Percentiles rank a stretch among this genome's conserved stretches.
These are phyloP conservation scores for Hydrozoanthus gracilis DNA, from an alignment of 92 coral and sea anemone species.

Conservation along the genomic window DNA sequence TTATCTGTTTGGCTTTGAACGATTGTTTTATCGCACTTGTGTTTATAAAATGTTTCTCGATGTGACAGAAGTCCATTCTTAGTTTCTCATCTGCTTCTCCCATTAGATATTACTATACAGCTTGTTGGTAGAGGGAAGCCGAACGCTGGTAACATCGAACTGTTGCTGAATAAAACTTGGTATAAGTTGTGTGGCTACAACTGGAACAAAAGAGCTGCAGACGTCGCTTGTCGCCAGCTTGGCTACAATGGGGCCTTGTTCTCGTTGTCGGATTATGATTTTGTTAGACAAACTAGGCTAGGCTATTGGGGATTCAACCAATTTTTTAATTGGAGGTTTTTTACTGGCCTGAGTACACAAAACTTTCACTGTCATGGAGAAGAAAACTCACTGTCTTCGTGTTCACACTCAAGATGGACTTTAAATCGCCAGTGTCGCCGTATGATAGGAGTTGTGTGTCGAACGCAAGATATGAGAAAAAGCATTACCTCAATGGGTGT, in stretches of 20 bases:
- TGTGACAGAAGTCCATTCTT: too few species aligned
- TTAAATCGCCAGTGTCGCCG: neutral
- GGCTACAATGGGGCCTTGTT: neutral
- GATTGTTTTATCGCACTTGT: too few species aligned
- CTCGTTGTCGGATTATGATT: neutral
- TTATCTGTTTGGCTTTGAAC: too few species aligned
- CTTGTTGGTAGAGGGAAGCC: neutral
- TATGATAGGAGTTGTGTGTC: conserved; percentile 23
- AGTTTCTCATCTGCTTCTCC: too few species aligned
- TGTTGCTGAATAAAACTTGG: neutral
- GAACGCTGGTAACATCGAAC: conserved; percentile 1
- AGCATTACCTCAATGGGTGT: neutral
- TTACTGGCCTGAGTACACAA: too few species aligned
- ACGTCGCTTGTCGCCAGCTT: conserved; percentile 29
- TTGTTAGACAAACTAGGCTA: neutral
- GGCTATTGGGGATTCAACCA: neutral
- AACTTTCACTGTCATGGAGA: conserved; percentile 1
- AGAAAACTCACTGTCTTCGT: neutral
- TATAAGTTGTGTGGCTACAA: neutral
- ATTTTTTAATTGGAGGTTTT: too few species aligned
- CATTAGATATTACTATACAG: neutral
- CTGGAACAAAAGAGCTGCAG: neutral
- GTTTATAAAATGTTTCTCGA: too few species aligned
- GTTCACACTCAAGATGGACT: neutral
- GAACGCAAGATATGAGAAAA: neutral